Conservation (phyloP, 53 echinoderm and acorn worm species). For the Crossaster papposus region DNA sequence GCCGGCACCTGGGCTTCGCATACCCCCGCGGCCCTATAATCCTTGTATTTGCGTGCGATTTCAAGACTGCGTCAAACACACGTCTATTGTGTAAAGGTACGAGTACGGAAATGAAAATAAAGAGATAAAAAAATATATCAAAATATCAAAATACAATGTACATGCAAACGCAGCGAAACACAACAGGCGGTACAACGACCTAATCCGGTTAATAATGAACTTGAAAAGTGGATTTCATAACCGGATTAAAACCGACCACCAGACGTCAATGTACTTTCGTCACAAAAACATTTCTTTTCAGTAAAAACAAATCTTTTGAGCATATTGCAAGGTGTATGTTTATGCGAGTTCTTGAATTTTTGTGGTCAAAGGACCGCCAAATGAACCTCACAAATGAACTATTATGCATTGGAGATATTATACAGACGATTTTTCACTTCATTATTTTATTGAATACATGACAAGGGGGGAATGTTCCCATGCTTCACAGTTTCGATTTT, state of each 20-base stretch:
- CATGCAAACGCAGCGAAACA: conserved; percentile 4
- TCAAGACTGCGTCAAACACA: background rate
- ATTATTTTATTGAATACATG: background rate
- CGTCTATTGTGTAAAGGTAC: background rate
- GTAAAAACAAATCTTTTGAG: background rate
- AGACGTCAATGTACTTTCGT: conserved; percentile 45
- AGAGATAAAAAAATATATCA: conserved; percentile 26
- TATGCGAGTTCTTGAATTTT: background rate
- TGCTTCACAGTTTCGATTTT: background rate
- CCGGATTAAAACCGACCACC: conserved; percentile 20
- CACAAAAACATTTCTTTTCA: background rate
- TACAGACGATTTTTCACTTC: background rate
- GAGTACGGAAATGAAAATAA: background rate
- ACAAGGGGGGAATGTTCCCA: background rate
- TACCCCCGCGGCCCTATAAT: conserved; percentile 6
- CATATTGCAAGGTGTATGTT: background rate
- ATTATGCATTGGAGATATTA: background rate
- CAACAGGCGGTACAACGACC: conserved; percentile 19
- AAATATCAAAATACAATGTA: background rate
- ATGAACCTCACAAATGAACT: background rate
- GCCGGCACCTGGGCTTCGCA: conserved; percentile 35
- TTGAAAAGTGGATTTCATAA: conserved; percentile 25
- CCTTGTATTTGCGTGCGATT: conserved; percentile 39
- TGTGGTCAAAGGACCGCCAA: background rate
- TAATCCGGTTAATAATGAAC: conserved; percentile 51